These are phyloP conservation scores for Ictalurus furcatus DNA, from an alignment of 2,113 vertebrate species.

Conservation along the genomic window DNA sequence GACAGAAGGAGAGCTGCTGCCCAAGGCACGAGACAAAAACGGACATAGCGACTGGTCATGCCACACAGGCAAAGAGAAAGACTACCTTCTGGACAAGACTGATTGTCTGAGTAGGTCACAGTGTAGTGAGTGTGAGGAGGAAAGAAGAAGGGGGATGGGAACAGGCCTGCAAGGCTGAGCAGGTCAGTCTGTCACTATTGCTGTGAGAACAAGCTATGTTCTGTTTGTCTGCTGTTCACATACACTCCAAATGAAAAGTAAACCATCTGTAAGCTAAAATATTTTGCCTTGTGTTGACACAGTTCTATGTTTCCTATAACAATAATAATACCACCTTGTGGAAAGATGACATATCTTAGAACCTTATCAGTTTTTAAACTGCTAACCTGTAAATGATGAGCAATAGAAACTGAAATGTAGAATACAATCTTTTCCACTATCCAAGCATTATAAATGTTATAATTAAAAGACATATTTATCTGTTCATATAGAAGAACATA, in stretches of 20 bases:
- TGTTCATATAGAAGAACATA: background rate
- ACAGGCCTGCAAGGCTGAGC: slow-evolving; percentile 1
- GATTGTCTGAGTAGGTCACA: slow-evolving; percentile 4
- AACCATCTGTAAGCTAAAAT: background rate
- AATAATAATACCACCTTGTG: background rate
- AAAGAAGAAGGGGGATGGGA: background rate
- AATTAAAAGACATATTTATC: background rate
- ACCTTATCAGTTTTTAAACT: background rate
- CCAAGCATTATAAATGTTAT: background rate
- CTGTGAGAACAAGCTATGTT: slow-evolving; percentile 15
- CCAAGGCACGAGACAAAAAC: slow-evolving; percentile 11
- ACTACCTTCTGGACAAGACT: background rate
- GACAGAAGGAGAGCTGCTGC: slow-evolving; percentile 16
- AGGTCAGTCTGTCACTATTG: background rate
- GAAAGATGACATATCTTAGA: background rate
- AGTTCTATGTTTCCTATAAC: background rate
- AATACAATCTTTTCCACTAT: background rate
- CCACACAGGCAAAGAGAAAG: background rate
- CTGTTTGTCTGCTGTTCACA: background rate
- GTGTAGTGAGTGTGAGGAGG: background rate
- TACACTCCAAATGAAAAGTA: background rate
- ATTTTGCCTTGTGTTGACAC: background rate
- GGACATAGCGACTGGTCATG: background rate
- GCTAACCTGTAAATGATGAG: background rate
- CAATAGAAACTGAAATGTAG: background rate